Conservation (phyloP, 2,888 invertebrate genomes). For the Drosophila paucipuncta region DNA sequence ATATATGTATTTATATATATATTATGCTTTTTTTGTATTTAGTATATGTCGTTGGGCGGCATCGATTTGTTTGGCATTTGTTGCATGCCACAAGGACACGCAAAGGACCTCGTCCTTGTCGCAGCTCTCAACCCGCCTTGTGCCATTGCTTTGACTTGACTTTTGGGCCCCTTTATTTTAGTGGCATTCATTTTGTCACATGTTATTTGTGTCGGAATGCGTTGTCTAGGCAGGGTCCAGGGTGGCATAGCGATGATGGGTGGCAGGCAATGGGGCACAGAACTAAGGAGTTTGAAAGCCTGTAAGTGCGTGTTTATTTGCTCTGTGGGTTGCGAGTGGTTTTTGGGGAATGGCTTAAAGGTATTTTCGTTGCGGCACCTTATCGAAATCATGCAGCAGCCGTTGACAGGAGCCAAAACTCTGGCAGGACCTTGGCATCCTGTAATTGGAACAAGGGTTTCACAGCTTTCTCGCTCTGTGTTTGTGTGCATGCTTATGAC, state of each 20-base stretch:
- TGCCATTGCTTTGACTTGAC: constrained; percentile 32
- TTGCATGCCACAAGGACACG: constrained; percentile 69
- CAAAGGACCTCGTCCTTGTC: background rate
- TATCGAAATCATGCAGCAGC: constrained; percentile 64
- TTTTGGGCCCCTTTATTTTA: constrained; percentile 58
- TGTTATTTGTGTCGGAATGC: constrained; percentile 62
- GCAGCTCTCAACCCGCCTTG: background rate
- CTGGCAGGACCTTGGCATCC: constrained; percentile 35
- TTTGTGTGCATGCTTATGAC: constrained; percentile 59
- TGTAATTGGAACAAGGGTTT: constrained; percentile 67
- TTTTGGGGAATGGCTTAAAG: constrained; percentile 54
- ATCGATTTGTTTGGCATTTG: constrained; percentile 77
- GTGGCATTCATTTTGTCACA: constrained; percentile 76
- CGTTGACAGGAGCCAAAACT: constrained; percentile 21
- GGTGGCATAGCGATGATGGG: background rate
- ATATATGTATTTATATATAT: background rate
- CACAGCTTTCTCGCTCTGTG: constrained; percentile 2
- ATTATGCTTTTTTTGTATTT: constrained; percentile 34
- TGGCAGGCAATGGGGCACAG: background rate
- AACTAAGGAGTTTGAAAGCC: constrained; percentile 53
- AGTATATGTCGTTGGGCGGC: constrained; percentile 36
- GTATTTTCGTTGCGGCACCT: constrained; percentile 67
- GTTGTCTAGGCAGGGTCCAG: constrained; percentile 26
- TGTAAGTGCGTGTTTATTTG: constrained; percentile 76
- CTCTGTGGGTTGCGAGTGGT: constrained; percentile 39